Evolutionary conservation across 1,140 invertebrate species (phyloP), one percentile per base, ranked within the genome.

Genomic region (Cydia strobilella): DNA sequence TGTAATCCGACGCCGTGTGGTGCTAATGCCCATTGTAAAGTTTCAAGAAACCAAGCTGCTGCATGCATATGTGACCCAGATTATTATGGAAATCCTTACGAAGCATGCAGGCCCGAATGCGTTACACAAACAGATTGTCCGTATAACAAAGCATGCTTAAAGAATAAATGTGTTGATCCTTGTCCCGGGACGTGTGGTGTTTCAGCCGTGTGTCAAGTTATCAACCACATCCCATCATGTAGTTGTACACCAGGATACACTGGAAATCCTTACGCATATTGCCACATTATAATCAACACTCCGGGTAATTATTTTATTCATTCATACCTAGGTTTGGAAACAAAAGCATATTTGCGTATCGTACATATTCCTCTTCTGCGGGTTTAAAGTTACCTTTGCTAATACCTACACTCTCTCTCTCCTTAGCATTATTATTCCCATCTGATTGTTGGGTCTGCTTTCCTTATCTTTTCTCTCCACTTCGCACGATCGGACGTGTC

Each of bases 1-100:
- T 96, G 95, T 80, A 93, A 95, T 84, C 94, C 95, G 69, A 94
- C 95, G 74, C 95, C 96, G 6, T 97, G 96, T 90, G 96, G 96
- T 42, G 75, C 94, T 6, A 95, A 95, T 83, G 91, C 96, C 74
- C 78, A 88, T 75, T 96, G 95, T 80, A 94, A 93, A 77, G 89
- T 94, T 93, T 93, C 94, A 89, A 82, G 90, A 76, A 93, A 91
- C 79, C 93, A 89, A 77, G 94, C 94, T 76, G 94, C 94, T 20
- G 88, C 93, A 20, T 96, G 96, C 82, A 93, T 94, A 59, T 97
- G 96, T 85, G 89, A 95, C 76, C 90, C 94, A 20, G 95, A 95
- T 81, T 97, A 96, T 83, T 94, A 94, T 73, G 96, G 84, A 93
- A 94, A 84, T 94, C 93, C 93, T 27, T 93, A 88, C 77, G 88